phyloP scores from a whole-genome alignment of 2,888 invertebrate species.

The Drosophila algonquin region DNA sequence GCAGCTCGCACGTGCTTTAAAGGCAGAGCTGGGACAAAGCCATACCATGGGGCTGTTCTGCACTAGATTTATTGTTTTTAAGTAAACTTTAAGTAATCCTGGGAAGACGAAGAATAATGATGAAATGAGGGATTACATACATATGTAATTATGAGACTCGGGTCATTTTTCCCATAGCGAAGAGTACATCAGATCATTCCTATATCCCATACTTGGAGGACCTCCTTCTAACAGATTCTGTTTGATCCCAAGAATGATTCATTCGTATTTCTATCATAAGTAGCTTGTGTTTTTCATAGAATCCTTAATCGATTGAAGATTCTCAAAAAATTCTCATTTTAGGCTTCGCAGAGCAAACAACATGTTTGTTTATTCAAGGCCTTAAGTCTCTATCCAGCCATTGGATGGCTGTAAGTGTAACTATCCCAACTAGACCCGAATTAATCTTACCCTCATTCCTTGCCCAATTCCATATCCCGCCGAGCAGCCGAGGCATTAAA shows the following conservation, averaged over 20 bases:
- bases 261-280: neutral
- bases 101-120: neutral
- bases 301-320: neutral
- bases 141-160: too few relatives aligned
- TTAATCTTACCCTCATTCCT: conserved; percentile 32
- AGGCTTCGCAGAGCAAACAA: neutral
- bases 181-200: neutral
- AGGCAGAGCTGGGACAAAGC: conserved; percentile 14
- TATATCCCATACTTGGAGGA: neutral
- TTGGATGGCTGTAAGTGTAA: neutral
- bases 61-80: neutral
- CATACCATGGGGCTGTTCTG: neutral
- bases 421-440: conserved; percentile 40
- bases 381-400: conserved; percentile 5
- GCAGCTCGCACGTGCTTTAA: conserved; percentile 53
- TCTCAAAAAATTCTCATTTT: neutral
- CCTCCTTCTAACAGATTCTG: too few relatives aligned
- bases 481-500: conserved; percentile 22
- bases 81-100: neutral
- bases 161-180: neutral
- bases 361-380: conserved; percentile 1
- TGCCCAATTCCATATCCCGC: conserved; percentile 6
- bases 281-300: neutral
- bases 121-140: neutral
- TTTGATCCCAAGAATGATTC: neutral